phyloP scores from a whole-genome alignment of 2,797 vertebrate genomes.

The Lates japonicus region DNA sequence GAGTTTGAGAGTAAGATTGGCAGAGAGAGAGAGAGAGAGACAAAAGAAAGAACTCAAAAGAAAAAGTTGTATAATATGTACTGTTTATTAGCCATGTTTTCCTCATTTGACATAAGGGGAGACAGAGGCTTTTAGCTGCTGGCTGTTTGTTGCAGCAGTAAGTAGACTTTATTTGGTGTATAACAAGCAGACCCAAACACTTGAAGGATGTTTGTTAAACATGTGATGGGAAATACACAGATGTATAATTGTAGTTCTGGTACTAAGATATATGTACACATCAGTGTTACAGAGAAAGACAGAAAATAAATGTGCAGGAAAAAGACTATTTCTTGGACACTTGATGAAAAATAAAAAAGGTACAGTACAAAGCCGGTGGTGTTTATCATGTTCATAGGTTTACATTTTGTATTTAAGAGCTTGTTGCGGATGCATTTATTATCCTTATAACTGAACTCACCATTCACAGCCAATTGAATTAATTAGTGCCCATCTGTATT shows the following conservation, averaged over 20 bases:
- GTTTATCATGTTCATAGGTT: conserved; percentile 1
- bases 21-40: conserved; percentile 5
- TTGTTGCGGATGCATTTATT: background rate
- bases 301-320: background rate
- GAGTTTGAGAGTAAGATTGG: conserved; percentile 32
- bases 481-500: background rate
- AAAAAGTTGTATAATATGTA: conserved; percentile 5
- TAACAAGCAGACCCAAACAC: background rate
- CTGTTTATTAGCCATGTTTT: conserved; percentile 4
- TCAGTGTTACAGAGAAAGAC: background rate
- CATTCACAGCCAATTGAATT: background rate
- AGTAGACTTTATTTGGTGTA: conserved; percentile 1
- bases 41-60: conserved; percentile 6
- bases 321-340: background rate
- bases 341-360: conserved; percentile 1
- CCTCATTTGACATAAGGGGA: conserved; percentile 7
- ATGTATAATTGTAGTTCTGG: background rate
- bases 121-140: background rate
- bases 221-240: background rate
- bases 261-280: background rate
- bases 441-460: background rate
- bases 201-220: background rate
- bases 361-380: background rate
- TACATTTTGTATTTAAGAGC: background rate
- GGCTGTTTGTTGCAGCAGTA: background rate